phyloP scores from a whole-genome alignment of 2,113 vertebrate genomes.

The Plotosus lineatus region DNA sequence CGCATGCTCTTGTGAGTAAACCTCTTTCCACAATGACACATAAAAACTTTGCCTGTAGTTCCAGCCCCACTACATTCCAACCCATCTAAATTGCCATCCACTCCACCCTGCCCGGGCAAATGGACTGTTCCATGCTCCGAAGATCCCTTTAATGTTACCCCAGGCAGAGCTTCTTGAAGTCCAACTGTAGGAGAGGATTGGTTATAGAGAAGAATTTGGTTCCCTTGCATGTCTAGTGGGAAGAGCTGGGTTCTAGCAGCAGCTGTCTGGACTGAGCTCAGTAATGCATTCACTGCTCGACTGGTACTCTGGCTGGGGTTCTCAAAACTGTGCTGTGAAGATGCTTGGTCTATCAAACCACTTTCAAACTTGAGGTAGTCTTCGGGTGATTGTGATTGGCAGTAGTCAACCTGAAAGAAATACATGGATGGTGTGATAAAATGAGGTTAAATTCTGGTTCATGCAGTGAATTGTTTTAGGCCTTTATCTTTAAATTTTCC shows the following conservation, averaged over 20 bases:
- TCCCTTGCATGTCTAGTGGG: conserved; percentile 86
- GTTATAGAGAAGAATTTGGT: conserved; percentile 81
- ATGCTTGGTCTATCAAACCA: conserved; percentile 71
- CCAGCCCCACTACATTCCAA: conserved; percentile 52
- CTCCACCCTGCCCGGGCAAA: conserved; percentile 63
- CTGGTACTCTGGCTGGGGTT: conserved; percentile 48
- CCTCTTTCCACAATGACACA: conserved; percentile 80
- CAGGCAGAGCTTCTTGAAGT: conserved; percentile 57
- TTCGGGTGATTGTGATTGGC: conserved; percentile 80
- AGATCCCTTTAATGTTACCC: conserved; percentile 61
- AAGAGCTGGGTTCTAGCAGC: conserved; percentile 77
- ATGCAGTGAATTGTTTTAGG: too few relatives aligned
- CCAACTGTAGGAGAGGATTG: conserved; percentile 62
- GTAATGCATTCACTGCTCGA: conserved; percentile 64
- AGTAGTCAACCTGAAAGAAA: conserved; percentile 73
- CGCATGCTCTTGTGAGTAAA: conserved; percentile 81
- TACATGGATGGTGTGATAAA: background rate
- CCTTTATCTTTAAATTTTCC: too few relatives aligned
- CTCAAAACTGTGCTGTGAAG: conserved; percentile 68
- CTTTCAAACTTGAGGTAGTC: conserved; percentile 81
- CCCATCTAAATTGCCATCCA: conserved; percentile 56
- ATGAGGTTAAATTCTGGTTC: background rate
- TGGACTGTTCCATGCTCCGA: conserved; percentile 72
- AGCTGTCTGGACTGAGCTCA: conserved; percentile 69
- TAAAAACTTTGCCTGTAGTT: conserved; percentile 73